Conservation (phyloP, 1,140 invertebrate genomes). For the Semibalanus balanoides region DNA sequence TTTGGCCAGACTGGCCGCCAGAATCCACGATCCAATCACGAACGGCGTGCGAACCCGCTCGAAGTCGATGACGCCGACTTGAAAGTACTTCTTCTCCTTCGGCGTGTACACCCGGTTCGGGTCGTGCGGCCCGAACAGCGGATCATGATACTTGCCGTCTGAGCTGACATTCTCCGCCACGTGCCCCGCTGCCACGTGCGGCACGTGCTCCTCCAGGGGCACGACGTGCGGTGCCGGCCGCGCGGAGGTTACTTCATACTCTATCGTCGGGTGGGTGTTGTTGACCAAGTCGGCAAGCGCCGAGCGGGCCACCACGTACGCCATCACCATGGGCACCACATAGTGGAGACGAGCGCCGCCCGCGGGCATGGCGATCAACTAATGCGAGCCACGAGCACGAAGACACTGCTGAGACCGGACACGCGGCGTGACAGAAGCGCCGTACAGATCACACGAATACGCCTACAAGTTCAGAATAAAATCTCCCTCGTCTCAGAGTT, state of each 20-base stretch:
- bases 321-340: neutral
- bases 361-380: neutral
- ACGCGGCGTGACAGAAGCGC: too few relatives aligned
- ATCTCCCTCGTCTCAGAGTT: too few relatives aligned
- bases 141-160: neutral
- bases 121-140: constrained; percentile 5
- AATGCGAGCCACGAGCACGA: neutral
- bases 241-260: neutral
- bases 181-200: neutral
- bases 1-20: constrained; percentile 84
- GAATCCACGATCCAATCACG: constrained; percentile 85
- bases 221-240: neutral
- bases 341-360: neutral
- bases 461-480: too few relatives aligned
- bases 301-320: neutral
- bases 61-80: constrained; percentile 69
- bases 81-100: constrained; percentile 38
- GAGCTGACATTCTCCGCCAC: neutral
- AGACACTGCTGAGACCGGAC: too few relatives aligned
- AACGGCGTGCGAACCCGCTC: constrained; percentile 77
- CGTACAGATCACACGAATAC: too few relatives aligned
- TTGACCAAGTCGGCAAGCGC: neutral
- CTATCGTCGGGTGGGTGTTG: neutral
- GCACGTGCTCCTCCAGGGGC: neutral
- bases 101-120: neutral